phyloP scores from a whole-genome alignment of 2,888 invertebrate species.

The Cheilosia grossa region DNA sequence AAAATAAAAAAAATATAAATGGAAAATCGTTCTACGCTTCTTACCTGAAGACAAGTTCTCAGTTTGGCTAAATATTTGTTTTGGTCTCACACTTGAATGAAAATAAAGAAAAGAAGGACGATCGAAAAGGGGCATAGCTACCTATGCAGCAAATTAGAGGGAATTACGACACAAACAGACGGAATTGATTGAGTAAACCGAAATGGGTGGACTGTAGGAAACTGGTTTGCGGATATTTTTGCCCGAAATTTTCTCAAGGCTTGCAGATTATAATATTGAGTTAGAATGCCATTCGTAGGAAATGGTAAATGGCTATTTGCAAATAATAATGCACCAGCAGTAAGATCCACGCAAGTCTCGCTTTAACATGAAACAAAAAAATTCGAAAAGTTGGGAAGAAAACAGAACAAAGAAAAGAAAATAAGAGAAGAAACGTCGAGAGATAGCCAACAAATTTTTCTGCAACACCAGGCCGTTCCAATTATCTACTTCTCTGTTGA shows the following conservation, averaged over 20 bases:
- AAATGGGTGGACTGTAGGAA: constrained; percentile 31
- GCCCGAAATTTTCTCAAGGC: constrained; percentile 17
- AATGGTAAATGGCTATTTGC: too few relatives aligned
- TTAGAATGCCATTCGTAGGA: not conserved
- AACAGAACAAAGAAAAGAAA: too few relatives aligned
- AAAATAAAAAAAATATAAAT: constrained; percentile 41
- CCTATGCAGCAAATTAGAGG: constrained; percentile 11
- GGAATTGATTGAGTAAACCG: constrained; percentile 23
- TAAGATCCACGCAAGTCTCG: too few relatives aligned
- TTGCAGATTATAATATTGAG: not conserved
- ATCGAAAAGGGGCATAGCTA: constrained; percentile 7
- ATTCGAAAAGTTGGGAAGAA: too few relatives aligned
- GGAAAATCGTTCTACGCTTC: constrained; percentile 8
- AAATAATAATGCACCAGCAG: too few relatives aligned
- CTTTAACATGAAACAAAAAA: too few relatives aligned
- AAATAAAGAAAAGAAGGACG: constrained; percentile 24
- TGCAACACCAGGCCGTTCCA: too few relatives aligned
- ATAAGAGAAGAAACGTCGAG: too few relatives aligned
- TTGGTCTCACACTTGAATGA: constrained; percentile 75
- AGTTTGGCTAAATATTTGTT: constrained; percentile 76
- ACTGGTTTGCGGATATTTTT: constrained; percentile 27
- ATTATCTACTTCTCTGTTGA: too few relatives aligned
- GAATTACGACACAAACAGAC: constrained; percentile 20
- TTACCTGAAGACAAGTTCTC: constrained; percentile 60
- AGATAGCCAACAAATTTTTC: too few relatives aligned